Evolutionary conservation across 2,113 vertebrate genomes (phyloP).

Genomic region (Tragelaphus buxtoni): DNA sequence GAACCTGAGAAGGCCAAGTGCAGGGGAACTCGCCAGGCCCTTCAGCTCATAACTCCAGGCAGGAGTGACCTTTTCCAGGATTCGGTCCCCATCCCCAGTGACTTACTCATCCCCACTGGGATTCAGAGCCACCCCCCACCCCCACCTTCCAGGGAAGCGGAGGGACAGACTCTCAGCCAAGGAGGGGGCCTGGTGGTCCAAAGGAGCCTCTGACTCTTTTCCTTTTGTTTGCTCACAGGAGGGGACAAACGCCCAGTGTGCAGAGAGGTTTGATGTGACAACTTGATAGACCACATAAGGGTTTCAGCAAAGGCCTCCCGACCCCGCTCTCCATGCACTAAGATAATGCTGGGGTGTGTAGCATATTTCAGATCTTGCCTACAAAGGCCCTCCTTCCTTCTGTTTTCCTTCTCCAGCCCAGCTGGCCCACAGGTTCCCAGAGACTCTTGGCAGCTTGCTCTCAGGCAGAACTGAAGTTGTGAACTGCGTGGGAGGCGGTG

Average conservation of each 20-base stretch:
- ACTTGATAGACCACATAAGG: background rate
- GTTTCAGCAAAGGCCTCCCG: slow-evolving; percentile 24
- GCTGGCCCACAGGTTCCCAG: slow-evolving; percentile 46
- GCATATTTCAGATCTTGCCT: slow-evolving; percentile 35
- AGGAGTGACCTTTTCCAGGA: background rate
- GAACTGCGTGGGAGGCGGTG: slow-evolving; percentile 51
- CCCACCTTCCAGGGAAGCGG: background rate
- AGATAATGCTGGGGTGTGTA: slow-evolving; percentile 44
- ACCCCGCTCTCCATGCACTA: background rate
- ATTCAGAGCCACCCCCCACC: background rate
- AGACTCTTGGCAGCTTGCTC: slow-evolving; percentile 45
- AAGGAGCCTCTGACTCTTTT: background rate
- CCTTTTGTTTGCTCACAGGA: slow-evolving; percentile 55
- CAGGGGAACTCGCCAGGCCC: background rate
- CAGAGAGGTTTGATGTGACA: slow-evolving; percentile 47
- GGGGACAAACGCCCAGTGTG: slow-evolving; percentile 15
- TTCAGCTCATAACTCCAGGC: background rate
- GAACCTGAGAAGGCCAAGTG: background rate
- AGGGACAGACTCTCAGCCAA: background rate
- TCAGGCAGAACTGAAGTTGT: slow-evolving; percentile 30
- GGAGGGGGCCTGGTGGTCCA: background rate
- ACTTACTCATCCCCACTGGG: background rate
- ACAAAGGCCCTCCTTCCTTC: slow-evolving; percentile 13
- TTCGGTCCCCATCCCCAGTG: background rate
- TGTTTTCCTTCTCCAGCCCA: slow-evolving; percentile 10